Evolutionary conservation across 2,888 invertebrate genomes (phyloP).

Genomic region (Brenthis hecate): DNA sequence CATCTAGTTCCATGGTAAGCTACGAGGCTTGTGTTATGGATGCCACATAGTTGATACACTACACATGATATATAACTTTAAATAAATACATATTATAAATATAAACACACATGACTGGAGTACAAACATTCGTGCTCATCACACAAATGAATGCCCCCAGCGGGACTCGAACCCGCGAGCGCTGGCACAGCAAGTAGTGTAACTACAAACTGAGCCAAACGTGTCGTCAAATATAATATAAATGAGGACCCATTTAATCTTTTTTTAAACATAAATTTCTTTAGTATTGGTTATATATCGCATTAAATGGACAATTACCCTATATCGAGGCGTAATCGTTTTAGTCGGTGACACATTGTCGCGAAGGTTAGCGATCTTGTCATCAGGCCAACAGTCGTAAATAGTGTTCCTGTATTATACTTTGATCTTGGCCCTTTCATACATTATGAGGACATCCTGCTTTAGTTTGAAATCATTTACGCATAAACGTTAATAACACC

Average conservation of each 20-base stretch:
- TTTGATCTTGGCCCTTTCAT: conserved; percentile 24
- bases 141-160: no score
- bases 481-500: background rate
- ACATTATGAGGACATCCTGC: conserved; percentile 15
- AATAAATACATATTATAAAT: no score
- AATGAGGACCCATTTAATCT: background rate
- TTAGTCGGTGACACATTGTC: conserved; percentile 27
- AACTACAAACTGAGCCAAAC: no score
- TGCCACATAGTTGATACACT: no score
- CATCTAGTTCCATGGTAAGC: no score
- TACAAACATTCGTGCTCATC: no score
- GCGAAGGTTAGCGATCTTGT: conserved; percentile 34
- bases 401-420: conserved; percentile 27
- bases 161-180: no score
- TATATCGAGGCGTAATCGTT: conserved; percentile 16
- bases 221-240: no score
- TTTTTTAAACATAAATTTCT: background rate
- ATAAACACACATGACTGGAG: no score
- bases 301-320: background rate
- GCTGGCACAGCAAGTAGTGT: no score
- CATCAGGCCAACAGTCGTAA: conserved; percentile 32
- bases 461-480: conserved; percentile 12
- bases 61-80: no score
- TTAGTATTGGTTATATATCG: background rate
- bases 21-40: no score